Base-by-base conservation (phyloP, 2,113 vertebrate species). In the Rafetus swinhoei region DNA sequence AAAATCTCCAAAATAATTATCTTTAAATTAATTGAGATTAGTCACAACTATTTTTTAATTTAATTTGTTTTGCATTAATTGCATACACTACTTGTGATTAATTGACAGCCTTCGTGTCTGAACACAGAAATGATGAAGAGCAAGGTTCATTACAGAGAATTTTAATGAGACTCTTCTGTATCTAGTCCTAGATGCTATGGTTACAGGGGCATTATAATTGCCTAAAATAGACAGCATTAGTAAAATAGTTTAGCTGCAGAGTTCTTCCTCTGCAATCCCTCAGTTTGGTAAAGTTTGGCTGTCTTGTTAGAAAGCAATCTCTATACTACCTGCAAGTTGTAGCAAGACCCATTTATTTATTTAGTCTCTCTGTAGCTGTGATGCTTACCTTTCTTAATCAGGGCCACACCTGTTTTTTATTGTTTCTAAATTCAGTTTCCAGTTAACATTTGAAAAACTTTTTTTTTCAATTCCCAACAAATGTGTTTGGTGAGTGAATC, bases 291-390 rank as follows among this genome's bases (percentile, higher is more conserved):
- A 76, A 32, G 32, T 29, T 6, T 94, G 87, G 27, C 93, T 89
- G 84, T 93, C 91, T 82, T 80, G 91, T 88, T 77, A 85, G 77
- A 93, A 85, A 32, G 72, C 92, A 91, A 32, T 94, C 93, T 95
- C 88, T 95, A 55, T 93, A 91, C 82, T 72, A 91, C 60, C 60
- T 88, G 85, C 94, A 90, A 88, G 80, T 95, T 88, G 57, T 35
- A 92, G 80, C 2, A 0, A 82, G 88, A 93, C 60, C 82, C 84
- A 77, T 12, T n/a, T 60, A 32, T 92, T 21, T 52, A 95, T 84
- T 79, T 82, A 1, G 62, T 81, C 82, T 90, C 79, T 93, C 88
- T 93, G 84, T 82, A 82, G 89, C 52, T 90, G 21, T 88, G 79
- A 69, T 83, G 52, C 25, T 88, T 12, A n/a, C 3, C 9, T 79